Conservation (phyloP, 2,113 vertebrate genomes). For the Cyprinodon brontotheroides region DNA sequence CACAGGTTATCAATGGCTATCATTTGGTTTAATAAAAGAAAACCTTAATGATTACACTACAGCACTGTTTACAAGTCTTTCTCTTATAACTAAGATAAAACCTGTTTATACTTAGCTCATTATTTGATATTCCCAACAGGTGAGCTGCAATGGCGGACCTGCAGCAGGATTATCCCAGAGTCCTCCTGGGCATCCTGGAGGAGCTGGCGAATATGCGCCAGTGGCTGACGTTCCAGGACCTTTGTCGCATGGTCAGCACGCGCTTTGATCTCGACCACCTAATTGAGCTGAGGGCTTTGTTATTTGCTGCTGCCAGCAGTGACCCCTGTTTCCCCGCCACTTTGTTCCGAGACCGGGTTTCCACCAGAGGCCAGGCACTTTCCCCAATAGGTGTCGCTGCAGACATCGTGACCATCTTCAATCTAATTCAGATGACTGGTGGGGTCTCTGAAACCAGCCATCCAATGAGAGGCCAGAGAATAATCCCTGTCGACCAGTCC, state of each 20-base stretch:
- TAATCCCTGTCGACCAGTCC: conserved; percentile 67
- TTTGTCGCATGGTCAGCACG: conserved; percentile 91
- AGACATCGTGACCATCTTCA: conserved; percentile 96
- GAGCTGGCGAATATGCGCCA: conserved; percentile 90
- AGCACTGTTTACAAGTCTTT: neutral
- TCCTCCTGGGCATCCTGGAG: conserved; percentile 91
- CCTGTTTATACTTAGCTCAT: neutral
- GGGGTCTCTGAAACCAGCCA: conserved; percentile 56
- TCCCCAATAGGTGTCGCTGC: conserved; percentile 91
- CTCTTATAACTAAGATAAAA: neutral
- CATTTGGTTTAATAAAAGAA: neutral
- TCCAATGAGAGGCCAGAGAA: conserved; percentile 59
- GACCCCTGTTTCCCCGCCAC: conserved; percentile 95
- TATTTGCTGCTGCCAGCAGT: conserved; percentile 92
- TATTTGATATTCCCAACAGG: conserved; percentile 27
- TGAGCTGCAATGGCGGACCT: conserved; percentile 67
- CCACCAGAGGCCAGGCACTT: conserved; percentile 72
- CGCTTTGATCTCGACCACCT: conserved; percentile 91
- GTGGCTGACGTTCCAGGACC: conserved; percentile 89
- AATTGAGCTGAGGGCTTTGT: conserved; percentile 86
- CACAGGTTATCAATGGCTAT: neutral
- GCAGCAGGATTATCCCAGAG: conserved; percentile 86
- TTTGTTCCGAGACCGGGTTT: conserved; percentile 89
- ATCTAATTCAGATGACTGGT: conserved; percentile 92
- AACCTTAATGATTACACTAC: neutral